Conservation (phyloP, 2,888 invertebrate genomes). For the Thymelicus acteon region DNA sequence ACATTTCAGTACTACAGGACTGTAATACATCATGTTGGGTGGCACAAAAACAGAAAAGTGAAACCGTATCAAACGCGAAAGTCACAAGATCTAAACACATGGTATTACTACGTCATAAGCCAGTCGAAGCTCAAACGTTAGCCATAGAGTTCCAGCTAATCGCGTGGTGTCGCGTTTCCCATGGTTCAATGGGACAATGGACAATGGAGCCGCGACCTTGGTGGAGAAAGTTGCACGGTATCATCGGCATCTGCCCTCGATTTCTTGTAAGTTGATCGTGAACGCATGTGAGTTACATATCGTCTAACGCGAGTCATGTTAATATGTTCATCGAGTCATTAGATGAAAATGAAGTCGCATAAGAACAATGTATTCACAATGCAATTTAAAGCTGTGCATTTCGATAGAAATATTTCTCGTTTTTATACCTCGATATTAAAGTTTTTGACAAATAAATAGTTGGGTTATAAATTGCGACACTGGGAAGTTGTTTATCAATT, state of each 20-base stretch:
- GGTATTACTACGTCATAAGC: not conserved
- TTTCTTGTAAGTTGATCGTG: slow-evolving; percentile 28
- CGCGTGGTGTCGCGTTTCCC: slow-evolving; percentile 19
- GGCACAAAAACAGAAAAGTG: not conserved
- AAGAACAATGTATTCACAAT: too few species aligned
- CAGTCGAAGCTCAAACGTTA: not conserved
- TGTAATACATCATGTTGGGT: too few species aligned
- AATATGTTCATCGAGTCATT: not conserved
- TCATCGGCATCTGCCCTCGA: slow-evolving; percentile 29
- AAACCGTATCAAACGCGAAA: not conserved
- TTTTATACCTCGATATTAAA: too few species aligned
- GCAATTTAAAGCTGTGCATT: too few species aligned
- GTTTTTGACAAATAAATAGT: too few species aligned
- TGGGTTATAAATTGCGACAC: too few species aligned
- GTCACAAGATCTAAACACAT: not conserved
- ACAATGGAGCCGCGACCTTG: slow-evolving; percentile 53
- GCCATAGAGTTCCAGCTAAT: slow-evolving; percentile 24
- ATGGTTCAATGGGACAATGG: slow-evolving; percentile 49
- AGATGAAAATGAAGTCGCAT: not conserved
- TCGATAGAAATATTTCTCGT: too few species aligned
- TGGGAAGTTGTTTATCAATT: too few species aligned
- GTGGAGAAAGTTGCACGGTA: slow-evolving; percentile 47
- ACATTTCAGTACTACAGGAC: too few species aligned
- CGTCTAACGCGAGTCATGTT: slow-evolving; percentile 9
- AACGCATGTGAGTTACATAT: slow-evolving; percentile 12